Base-by-base conservation (phyloP, 2,888 invertebrate species). In the Pemphredon lugubris region DNA sequence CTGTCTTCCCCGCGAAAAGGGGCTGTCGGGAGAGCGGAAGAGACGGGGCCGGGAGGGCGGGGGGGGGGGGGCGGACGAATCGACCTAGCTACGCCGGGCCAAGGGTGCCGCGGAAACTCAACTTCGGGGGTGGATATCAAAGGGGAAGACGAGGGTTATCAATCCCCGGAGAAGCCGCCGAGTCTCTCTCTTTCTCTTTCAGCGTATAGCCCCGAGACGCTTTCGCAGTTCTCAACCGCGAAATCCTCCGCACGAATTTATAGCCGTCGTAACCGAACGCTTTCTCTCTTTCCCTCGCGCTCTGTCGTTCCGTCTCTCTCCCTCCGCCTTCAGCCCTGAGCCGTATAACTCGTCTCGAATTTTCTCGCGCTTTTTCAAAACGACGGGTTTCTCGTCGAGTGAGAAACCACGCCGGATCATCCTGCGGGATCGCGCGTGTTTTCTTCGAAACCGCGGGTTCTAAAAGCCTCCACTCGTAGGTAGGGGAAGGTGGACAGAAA, bases 111-210 rank as follows among this genome's bases (percentile, higher is more conserved):
- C 21, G 9, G 61, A 44, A 66, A 69, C 48, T 75, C 69, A 68
- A 63, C 70, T 73, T 59, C 44, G 61, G 77, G 80, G 81, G 79
- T 86, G 81, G 84, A 87, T 89, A 89, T 89, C 88, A 88, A 88
- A 87, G 85, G 85, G 82, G 84, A 88, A 86, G 84, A 83, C 85
- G 84, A 86, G 86, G 87, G 87, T 87, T 88, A 89, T 89, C 88
- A 87, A 86, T 88, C 86, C 86, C 85, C 67, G 75, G 72, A 83
- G 68, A 78, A 82, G 81, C 78, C 81, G 78, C 77, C 75, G 73
- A 76, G 77, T 61, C 75, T 60, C 68, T 58, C 72, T 54, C 32
- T 63, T 32, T 20, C 34, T 23, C 50, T 48, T 37, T 3, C 34
- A 23, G 42, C 48, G 39, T 40, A 45, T 48, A 45, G 37, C 30